phyloP scores from a whole-genome alignment of 2,888 invertebrate species.

The Pristionchus maxplancki region DNA sequence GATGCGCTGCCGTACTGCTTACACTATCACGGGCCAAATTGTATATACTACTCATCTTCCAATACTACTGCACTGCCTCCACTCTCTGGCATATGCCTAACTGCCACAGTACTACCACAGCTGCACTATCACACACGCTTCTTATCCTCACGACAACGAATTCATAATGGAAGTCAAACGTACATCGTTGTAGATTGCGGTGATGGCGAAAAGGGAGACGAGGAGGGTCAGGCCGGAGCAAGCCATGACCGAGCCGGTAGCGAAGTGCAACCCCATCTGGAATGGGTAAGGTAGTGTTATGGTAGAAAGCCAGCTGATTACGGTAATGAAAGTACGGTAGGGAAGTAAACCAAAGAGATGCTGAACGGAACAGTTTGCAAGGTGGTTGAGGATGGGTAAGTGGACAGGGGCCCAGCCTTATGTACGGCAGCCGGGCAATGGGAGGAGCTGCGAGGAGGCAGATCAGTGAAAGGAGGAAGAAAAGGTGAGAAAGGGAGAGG shows the following conservation, averaged over 20 bases:
- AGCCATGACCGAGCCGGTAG: constrained; percentile 11
- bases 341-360: neutral
- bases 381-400: neutral
- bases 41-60: too few species aligned
- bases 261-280: constrained; percentile 34
- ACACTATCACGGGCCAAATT: neutral
- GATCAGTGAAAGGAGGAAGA: constrained; percentile 32
- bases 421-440: neutral
- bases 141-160: too few species aligned
- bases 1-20: neutral
- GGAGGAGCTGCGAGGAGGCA: constrained; percentile 9
- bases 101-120: too few species aligned
- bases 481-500: neutral
- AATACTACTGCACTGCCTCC: too few species aligned
- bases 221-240: constrained; percentile 44
- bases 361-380: constrained; percentile 18
- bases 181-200: constrained; percentile 47
- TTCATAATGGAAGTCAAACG: too few species aligned
- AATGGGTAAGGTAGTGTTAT: neutral
- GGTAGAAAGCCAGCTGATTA: neutral
- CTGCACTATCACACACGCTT: too few species aligned
- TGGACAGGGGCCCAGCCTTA: neutral
- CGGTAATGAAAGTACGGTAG: neutral
- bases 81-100: too few species aligned
- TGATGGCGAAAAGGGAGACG: constrained; percentile 47